Evolutionary conservation across 2,888 invertebrate species (phyloP).

Genomic region (Calameuta pallipes): DNA sequence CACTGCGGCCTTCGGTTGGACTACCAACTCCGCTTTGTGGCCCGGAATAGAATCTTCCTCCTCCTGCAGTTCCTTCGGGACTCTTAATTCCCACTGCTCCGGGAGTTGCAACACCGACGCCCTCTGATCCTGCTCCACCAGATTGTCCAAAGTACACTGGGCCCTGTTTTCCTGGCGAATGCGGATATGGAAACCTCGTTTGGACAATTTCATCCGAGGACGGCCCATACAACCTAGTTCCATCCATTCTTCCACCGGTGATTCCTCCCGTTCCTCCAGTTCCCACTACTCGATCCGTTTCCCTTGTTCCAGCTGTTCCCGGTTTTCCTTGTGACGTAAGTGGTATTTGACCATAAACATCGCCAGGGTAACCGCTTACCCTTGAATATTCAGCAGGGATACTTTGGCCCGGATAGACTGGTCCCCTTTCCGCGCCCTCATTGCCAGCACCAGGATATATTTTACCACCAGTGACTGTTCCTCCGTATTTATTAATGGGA

Average conservation of each 20-base stretch:
- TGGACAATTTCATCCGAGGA: no score
- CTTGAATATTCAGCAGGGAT: no score
- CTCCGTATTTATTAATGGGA: no score
- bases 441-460: no score
- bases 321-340: neutral
- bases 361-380: neutral
- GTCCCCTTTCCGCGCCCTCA: no score
- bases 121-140: neutral
- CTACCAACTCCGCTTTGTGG: conserved; percentile 24
- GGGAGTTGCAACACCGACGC: conserved; percentile 4
- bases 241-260: neutral
- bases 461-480: no score
- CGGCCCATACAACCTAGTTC: no score
- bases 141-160: neutral
- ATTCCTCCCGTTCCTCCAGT: neutral
- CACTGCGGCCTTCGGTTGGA: conserved; percentile 12
- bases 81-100: conserved; percentile 4
- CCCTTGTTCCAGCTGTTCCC: neutral
- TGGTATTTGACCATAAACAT: neutral
- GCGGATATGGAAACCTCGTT: neutral
- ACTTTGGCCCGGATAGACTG: no score
- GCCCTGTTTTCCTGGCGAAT: neutral
- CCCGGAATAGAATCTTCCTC: conserved; percentile 17
- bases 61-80: conserved; percentile 17
- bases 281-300: conserved; percentile 1